phyloP scores from a whole-genome alignment of 2,888 invertebrate genomes.

The Drosophila paramelanica region DNA sequence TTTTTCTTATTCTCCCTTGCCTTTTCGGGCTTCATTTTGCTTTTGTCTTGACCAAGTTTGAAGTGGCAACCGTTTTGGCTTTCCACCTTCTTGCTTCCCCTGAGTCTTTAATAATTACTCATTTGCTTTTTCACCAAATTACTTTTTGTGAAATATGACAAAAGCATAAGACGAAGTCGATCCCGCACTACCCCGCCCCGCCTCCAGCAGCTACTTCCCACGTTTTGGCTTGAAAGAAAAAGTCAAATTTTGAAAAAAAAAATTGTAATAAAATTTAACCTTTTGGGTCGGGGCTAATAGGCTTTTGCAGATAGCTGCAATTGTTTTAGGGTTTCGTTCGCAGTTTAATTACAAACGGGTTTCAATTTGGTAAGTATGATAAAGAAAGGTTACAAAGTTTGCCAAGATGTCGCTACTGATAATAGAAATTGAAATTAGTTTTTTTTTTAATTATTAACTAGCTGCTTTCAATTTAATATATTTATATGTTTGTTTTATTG shows the following conservation, averaged over 20 bases:
- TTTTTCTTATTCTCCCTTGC: conserved; percentile 6
- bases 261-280: conserved; percentile 25
- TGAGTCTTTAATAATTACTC: conserved; percentile 65
- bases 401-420: conserved; percentile 8
- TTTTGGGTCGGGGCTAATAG: conserved; percentile 42
- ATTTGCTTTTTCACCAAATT: conserved; percentile 72
- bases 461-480: conserved; percentile 2
- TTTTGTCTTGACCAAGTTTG: conserved; percentile 40
- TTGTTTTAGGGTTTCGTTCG: conserved; percentile 26
- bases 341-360: conserved; percentile 49
- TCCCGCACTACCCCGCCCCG: neutral
- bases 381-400: conserved; percentile 12
- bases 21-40: conserved; percentile 13
- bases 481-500: neutral
- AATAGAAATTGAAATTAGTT: conserved; percentile 23
- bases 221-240: neutral
- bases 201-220: conserved; percentile 8
- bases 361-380: conserved; percentile 36
- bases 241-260: conserved; percentile 21
- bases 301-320: conserved; percentile 34
- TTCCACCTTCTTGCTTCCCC: conserved; percentile 20
- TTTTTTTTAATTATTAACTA: neutral
- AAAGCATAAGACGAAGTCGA: conserved; percentile 27
- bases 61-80: conserved; percentile 38
- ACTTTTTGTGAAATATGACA: conserved; percentile 62